Evolutionary conservation across 2,888 invertebrate species (phyloP).

Genomic region (Microchrysa polita): DNA sequence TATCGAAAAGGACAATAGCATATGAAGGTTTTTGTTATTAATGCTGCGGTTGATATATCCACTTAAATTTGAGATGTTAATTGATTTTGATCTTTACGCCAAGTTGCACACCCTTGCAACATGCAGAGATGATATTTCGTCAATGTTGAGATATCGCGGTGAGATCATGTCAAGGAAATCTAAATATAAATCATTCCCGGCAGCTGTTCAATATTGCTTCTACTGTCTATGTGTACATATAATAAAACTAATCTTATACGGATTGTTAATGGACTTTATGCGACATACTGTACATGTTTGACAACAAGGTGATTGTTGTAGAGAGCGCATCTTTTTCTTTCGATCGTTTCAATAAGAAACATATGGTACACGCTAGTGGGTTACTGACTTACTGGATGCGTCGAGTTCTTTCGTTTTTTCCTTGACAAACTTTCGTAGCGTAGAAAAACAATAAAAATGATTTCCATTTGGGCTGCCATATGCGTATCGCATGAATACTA

Average conservation of each 20-base stretch:
- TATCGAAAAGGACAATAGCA: neutral
- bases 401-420: slow-evolving; percentile 30
- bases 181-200: neutral
- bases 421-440: no score
- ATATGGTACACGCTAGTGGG: neutral
- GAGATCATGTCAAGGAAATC: neutral
- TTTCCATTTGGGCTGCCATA: no score
- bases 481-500: no score
- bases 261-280: no score
- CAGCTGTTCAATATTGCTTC: neutral
- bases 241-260: no score
- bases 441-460: no score
- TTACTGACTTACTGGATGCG: slow-evolving; percentile 4
- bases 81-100: slow-evolving; percentile 44
- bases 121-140: neutral
- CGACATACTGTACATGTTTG: no score
- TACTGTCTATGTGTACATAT: no score
- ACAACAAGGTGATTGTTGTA: no score
- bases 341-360: no score
- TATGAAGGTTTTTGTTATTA: neutral
- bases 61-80: slow-evolving; percentile 21
- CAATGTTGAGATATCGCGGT: neutral
- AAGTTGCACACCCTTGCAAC: slow-evolving; percentile 15
- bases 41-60: slow-evolving; percentile 20
- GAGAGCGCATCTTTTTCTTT: no score